These are phyloP conservation scores for Fundulus diaphanus DNA, from an alignment of 2,797 vertebrate genomes.

Conservation along the genomic window DNA sequence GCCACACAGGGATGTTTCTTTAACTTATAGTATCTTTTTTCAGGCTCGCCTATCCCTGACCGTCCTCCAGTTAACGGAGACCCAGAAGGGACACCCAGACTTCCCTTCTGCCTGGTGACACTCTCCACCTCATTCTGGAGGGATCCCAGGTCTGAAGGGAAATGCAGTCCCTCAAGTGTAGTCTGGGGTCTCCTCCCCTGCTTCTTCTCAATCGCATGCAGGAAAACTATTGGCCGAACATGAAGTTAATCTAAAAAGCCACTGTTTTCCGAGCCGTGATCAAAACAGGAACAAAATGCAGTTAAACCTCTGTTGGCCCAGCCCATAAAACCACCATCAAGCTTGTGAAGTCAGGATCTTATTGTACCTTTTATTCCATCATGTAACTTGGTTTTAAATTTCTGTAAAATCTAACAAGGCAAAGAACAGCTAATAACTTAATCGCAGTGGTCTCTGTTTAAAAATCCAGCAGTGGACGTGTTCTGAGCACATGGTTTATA, in stretches of 20 bases:
- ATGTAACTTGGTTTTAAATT: constrained; percentile 76
- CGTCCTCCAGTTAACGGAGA: no score
- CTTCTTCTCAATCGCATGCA: neutral
- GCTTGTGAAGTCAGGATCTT: constrained; percentile 1
- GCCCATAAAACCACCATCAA: neutral
- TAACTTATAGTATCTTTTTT: no score
- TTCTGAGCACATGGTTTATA: constrained; percentile 33
- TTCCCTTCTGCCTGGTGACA: no score
- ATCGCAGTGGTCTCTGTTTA: constrained; percentile 31
- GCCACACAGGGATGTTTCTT: no score
- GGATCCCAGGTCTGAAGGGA: no score
- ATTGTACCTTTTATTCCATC: neutral
- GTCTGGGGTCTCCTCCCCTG: neutral
- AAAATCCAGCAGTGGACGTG: constrained; percentile 34
- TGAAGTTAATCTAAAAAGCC: neutral
- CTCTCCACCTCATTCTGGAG: no score
- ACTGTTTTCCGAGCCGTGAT: neutral
- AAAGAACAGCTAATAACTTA: constrained; percentile 7
- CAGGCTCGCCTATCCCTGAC: no score
- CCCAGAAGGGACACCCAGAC: no score
- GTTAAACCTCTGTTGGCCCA: neutral
- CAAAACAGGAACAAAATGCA: neutral
- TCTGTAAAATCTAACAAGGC: constrained; percentile 2
- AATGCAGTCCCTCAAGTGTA: neutral
- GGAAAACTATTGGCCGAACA: neutral